phyloP scores from a whole-genome alignment of 2,888 invertebrate species.

The Zygogramma bicolorata region DNA sequence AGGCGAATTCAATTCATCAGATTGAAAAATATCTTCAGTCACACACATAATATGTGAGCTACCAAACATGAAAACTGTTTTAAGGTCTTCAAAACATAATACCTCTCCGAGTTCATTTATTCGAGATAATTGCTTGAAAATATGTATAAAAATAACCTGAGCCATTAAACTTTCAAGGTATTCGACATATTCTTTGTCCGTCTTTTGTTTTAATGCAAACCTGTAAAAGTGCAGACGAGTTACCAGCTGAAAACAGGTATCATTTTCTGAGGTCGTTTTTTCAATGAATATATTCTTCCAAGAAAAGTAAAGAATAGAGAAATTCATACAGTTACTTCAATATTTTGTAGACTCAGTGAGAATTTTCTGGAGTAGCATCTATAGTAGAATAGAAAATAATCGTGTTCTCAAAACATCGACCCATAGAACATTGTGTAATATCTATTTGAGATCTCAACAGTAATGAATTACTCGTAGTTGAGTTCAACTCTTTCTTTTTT shows the following conservation, averaged over 20 bases:
- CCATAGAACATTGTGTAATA: too few relatives aligned
- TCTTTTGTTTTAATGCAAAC: not conserved
- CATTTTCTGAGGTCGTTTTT: not conserved
- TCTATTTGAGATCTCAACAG: too few relatives aligned
- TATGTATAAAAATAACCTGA: not conserved
- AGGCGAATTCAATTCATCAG: too few relatives aligned
- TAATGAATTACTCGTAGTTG: too few relatives aligned
- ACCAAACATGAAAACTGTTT: not conserved
- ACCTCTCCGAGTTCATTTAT: not conserved
- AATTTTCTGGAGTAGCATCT: too few relatives aligned
- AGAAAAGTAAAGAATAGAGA: not conserved
- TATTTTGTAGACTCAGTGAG: too few relatives aligned
- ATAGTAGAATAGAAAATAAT: too few relatives aligned
- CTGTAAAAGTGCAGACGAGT: constrained; percentile 1
- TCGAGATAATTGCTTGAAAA: not conserved
- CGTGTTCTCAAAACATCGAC: too few relatives aligned
- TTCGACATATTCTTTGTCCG: constrained; percentile 23
- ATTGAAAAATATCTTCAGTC: too few relatives aligned
- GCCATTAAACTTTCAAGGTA: constrained; percentile 43
- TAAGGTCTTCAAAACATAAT: not conserved
- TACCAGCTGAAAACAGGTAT: not conserved
- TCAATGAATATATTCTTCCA: constrained; percentile 5
- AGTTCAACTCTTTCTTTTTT: too few relatives aligned
- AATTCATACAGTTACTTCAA: not conserved
- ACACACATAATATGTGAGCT: too few relatives aligned